phyloP scores from a whole-genome alignment of 1,140 invertebrate genomes.

The Sitophilus oryzae region DNA sequence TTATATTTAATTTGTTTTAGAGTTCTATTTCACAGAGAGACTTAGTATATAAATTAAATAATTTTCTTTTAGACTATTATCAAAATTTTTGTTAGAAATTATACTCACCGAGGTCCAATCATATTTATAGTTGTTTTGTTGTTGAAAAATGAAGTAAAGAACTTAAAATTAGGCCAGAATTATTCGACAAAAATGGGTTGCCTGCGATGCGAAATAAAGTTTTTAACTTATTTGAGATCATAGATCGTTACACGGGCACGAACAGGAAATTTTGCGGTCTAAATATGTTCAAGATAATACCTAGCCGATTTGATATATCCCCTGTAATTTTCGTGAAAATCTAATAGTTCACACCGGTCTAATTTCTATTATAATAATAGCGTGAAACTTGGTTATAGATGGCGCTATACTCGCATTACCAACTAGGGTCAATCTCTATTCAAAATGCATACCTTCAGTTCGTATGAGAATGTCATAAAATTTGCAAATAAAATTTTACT shows the following conservation, averaged over 20 bases:
- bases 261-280: slow-evolving; percentile 19
- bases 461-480: slow-evolving; percentile 12
- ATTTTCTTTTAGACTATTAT: too few species aligned
- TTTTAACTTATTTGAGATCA: slow-evolving; percentile 2
- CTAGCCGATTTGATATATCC: slow-evolving; percentile 18
- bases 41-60: too few species aligned
- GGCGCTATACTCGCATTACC: slow-evolving; percentile 2
- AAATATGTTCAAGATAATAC: slow-evolving; percentile 17
- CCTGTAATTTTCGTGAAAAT: slow-evolving; percentile 19
- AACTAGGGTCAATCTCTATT: slow-evolving; percentile 19
- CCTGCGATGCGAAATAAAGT: slow-evolving; percentile 1
- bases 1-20: too few species aligned
- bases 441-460: slow-evolving; percentile 18
- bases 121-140: too few species aligned
- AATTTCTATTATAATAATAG: slow-evolving; percentile 26
- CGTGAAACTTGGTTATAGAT: slow-evolving; percentile 13
- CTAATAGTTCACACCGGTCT: slow-evolving; percentile 16
- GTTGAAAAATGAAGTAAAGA: too few species aligned
- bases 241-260: slow-evolving; percentile 8
- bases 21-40: too few species aligned
- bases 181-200: neutral
- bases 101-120: too few species aligned
- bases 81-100: too few species aligned
- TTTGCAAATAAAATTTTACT: slow-evolving; percentile 12
- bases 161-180: too few species aligned